Conservation (phyloP, 2,888 invertebrate species). For the Rambutsinella grinnellia region DNA sequence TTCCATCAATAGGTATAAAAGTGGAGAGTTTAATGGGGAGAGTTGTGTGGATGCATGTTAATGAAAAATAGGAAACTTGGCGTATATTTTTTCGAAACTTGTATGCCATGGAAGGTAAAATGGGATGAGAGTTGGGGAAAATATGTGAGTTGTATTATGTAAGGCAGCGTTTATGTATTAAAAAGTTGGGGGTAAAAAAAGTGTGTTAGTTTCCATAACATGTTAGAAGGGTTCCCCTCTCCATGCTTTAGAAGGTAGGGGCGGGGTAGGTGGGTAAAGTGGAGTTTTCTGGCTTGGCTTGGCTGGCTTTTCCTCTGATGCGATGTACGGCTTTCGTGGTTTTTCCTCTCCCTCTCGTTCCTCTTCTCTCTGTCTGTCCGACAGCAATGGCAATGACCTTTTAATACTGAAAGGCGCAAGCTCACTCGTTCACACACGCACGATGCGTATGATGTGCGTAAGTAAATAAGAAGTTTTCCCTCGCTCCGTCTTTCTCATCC, state of each 20-base stretch:
- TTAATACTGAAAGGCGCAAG: constrained; percentile 44
- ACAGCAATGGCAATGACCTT: constrained; percentile 53
- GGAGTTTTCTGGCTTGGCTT: constrained; percentile 25
- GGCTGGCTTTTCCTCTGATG: constrained; percentile 11
- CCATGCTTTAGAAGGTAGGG: not conserved
- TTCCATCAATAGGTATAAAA: too few species aligned
- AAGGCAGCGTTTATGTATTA: too few species aligned
- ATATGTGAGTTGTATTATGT: too few species aligned
- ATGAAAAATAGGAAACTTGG: too few species aligned
- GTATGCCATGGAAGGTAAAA: too few species aligned
- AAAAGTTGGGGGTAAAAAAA: too few species aligned
- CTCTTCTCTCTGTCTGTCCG: not conserved
- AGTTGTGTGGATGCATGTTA: too few species aligned
- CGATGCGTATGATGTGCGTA: constrained; percentile 43
- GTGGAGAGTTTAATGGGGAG: too few species aligned
- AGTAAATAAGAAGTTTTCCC: constrained; percentile 42
- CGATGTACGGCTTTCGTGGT: constrained; percentile 1
- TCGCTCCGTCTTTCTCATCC: constrained; percentile 27
- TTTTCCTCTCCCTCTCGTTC: constrained; percentile 3
- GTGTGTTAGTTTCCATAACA: too few species aligned
- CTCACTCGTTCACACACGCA: constrained; percentile 21
- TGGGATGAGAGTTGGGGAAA: too few species aligned
- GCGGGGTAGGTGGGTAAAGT: constrained; percentile 36
- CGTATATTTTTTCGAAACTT: too few species aligned
- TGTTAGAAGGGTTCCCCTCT: too few species aligned